phyloP scores from a whole-genome alignment of 2,113 vertebrate species.

The Anguilla rostrata region DNA sequence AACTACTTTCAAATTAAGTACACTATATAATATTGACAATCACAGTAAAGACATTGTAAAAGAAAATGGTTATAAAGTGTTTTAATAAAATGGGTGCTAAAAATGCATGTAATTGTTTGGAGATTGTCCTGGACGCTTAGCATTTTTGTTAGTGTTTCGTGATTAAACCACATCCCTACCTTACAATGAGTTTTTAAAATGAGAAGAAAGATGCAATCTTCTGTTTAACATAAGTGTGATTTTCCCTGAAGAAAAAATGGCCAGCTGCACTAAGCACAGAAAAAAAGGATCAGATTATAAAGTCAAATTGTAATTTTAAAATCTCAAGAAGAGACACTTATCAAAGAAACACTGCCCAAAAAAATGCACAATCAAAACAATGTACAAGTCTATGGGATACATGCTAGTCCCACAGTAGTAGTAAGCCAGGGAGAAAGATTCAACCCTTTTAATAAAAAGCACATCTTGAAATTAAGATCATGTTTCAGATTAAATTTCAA shows the following conservation, averaged over 20 bases:
- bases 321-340: conserved; percentile 6
- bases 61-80: no score
- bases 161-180: neutral
- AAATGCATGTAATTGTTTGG: no score
- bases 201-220: neutral
- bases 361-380: conserved; percentile 2
- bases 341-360: neutral
- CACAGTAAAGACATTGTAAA: no score
- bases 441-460: conserved; percentile 44
- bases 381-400: neutral
- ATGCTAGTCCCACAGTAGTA: neutral
- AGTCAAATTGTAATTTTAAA: neutral
- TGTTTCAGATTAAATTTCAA: conserved; percentile 59
- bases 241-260: neutral
- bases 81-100: no score
- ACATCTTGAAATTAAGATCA: conserved; percentile 49
- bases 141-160: no score
- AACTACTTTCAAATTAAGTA: no score
- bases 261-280: neutral
- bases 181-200: conserved; percentile 3
- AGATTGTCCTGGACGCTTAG: no score
- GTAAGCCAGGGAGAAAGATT: conserved; percentile 9
- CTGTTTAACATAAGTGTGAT: neutral
- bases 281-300: neutral
- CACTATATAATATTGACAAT: no score